Evolutionary conservation across 2,113 vertebrate genomes (phyloP), one percentile per base, ranked within the genome.

Genomic region (Tenebrosternarchus preto): DNA sequence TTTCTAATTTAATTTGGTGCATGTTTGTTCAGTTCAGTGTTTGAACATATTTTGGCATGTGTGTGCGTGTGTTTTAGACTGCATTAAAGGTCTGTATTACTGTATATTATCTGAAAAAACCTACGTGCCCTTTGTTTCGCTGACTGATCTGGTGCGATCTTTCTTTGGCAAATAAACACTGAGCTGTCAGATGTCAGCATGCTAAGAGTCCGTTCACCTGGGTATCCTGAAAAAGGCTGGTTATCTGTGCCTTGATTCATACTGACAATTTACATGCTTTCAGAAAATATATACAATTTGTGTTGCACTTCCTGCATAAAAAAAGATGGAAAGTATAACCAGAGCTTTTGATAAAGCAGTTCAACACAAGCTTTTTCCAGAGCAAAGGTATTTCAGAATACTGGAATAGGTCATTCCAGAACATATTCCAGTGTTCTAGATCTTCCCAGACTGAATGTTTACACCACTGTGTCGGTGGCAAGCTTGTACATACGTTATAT

Each of bases 181-280:
- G 31, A 25, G 56, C 64, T 8, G 15, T 63, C 76, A 63, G 20
- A 43, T 46, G 59, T 82, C 68, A 57, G 67, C 68, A 72, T 46
- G 24, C 27, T 66, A 53, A 66, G n/a, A 63, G 29, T 33, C 20
- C 57, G 25, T 56, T 68, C 27, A 61, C 29, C 25, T 39, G 22
- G 31, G 12, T 29, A 33, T 43, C n/a, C 8, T n/a, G 25, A 25
- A 43, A 50, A 64, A 24, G 57, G 56, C 29, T 63, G 57, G 57
- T 25, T 64, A 27, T n/a, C 39, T 46, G 15, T 4, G 24, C 17
- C 60, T 31, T 3, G 19, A 20, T 33, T 3, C 8, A 68, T 19
- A 68, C 1, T 9, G 17, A 17, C 8, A 31, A 39, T 19, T 39
- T 9, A 22, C 17, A 19, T 31, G 3, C 16, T 27, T 66, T 19